A percentile compares a stretch with the other conserved stretches of the same genome.
Conservation (phyloP, 2,888 invertebrate genomes). For the Tachystola acroxantha region DNA sequence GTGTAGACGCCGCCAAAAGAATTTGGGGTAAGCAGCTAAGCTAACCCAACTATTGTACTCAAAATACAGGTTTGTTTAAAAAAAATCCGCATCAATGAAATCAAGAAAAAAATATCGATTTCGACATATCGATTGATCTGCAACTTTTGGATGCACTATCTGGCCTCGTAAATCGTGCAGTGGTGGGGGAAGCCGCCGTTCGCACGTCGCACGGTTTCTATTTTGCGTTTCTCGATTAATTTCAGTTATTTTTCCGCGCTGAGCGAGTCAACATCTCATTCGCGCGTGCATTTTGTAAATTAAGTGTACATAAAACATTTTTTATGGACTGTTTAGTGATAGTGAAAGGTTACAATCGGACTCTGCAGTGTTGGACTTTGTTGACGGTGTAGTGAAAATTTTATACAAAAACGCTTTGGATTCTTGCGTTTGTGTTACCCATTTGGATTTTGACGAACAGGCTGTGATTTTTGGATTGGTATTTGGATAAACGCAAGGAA, state of each 20-base stretch:
- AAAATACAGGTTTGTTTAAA: too few species aligned
- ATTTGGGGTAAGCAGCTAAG: too few species aligned
- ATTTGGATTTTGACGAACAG: slow-evolving; percentile 30
- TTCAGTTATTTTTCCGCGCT: slow-evolving; percentile 69
- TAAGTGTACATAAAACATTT: slow-evolving; percentile 51
- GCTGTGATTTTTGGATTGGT: slow-evolving; percentile 45
- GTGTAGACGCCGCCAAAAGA: too few species aligned
- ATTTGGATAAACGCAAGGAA: slow-evolving; percentile 35
- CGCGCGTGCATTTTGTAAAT: slow-evolving; percentile 59
- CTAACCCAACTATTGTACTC: too few species aligned
- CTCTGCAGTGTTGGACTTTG: slow-evolving; percentile 46
- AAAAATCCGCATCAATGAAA: too few species aligned
- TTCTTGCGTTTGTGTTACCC: slow-evolving; percentile 40
- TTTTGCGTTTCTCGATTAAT: slow-evolving; percentile 69
- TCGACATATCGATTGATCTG: slow-evolving; percentile 40
- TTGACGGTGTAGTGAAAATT: slow-evolving; percentile 51
- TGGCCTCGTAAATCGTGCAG: slow-evolving; percentile 69
- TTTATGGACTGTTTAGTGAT: slow-evolving; percentile 33
- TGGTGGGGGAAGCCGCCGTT: slow-evolving; percentile 63
- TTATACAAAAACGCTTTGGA: slow-evolving; percentile 42
- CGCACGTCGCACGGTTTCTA: slow-evolving; percentile 73
- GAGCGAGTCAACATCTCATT: slow-evolving; percentile 47
- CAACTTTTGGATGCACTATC: slow-evolving; percentile 48
- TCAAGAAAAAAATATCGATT: slow-evolving; percentile 24
- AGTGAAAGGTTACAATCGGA: slow-evolving; percentile 46